Evolutionary conservation across 2,113 vertebrate species (phyloP).

Genomic region (Puma concolor): DNA sequence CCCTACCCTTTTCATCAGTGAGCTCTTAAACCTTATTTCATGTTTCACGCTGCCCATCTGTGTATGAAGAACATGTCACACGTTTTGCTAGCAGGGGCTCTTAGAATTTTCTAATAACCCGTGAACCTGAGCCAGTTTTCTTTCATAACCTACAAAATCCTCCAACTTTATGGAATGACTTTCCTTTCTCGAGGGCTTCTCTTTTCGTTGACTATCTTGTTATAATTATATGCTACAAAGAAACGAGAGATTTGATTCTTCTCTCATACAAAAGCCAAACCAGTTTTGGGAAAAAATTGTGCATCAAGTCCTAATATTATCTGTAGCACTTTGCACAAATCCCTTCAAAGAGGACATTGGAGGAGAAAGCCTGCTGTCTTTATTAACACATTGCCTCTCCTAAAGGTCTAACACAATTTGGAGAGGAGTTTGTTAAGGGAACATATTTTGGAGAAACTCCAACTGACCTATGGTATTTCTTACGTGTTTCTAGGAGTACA

Average conservation of each 20-base stretch:
- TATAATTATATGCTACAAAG: conserved; percentile 55
- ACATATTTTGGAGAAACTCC: conserved; percentile 62
- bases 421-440: neutral
- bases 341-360: conserved; percentile 43
- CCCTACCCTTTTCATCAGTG: conserved; percentile 10
- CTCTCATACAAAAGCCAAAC: conserved; percentile 18
- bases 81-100: conserved; percentile 45
- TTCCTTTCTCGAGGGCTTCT: conserved; percentile 67
- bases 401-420: conserved; percentile 37
- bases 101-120: conserved; percentile 75
- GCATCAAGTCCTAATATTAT: conserved; percentile 63
- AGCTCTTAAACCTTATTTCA: conserved; percentile 68
- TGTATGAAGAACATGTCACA: conserved; percentile 61
- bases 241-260: conserved; percentile 60
- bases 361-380: conserved; percentile 47
- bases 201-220: conserved; percentile 63
- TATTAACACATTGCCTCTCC: conserved; percentile 43
- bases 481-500: neutral
- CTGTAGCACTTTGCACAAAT: conserved; percentile 44
- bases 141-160: conserved; percentile 72
- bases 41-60: conserved; percentile 44
- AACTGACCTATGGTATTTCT: neutral
- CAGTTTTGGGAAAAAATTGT: neutral
- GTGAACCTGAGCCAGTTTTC: conserved; percentile 65
- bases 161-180: conserved; percentile 71